Percentiles rank a stretch among this genome's conserved stretches.
Evolutionary conservation across 2,888 invertebrate species (phyloP).

Genomic region (Harpalus rufipes): DNA sequence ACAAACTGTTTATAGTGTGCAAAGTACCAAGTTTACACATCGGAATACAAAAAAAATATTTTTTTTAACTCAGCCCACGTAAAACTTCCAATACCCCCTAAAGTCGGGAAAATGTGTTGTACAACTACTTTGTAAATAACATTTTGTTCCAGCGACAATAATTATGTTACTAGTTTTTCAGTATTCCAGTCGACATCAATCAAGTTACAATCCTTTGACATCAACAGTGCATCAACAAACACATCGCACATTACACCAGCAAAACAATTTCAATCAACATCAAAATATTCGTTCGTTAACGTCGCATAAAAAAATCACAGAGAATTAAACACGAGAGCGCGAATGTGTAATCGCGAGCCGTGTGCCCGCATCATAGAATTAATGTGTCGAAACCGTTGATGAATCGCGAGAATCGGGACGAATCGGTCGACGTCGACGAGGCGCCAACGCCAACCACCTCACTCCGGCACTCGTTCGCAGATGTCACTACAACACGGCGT

Average conservation of each 20-base stretch:
- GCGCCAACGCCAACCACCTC: neutral
- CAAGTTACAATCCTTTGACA: slow-evolving; percentile 14
- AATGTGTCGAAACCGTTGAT: slow-evolving; percentile 40
- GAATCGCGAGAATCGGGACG: slow-evolving; percentile 10
- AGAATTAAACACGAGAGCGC: slow-evolving; percentile 36
- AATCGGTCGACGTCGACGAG: slow-evolving; percentile 7
- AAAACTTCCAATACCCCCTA: no score
- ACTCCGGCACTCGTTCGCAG: slow-evolving; percentile 36
- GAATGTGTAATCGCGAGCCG: slow-evolving; percentile 5
- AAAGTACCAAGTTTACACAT: no score
- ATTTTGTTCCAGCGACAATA: no score
- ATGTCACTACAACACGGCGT: slow-evolving; percentile 47
- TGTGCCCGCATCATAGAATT: slow-evolving; percentile 29
- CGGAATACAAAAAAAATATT: no score
- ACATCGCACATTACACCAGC: neutral
- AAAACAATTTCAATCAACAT: slow-evolving; percentile 36
- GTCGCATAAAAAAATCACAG: slow-evolving; percentile 6
- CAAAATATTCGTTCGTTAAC: slow-evolving; percentile 17
- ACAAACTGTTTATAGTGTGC: no score
- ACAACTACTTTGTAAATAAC: no score
- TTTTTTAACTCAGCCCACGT: no score
- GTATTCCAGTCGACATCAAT: neutral
- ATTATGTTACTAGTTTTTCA: no score
- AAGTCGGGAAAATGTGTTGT: no score
- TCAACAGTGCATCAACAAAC: neutral